Evolutionary conservation across 2,888 invertebrate genomes (phyloP).

Genomic region (Agonopterix alstromeriana): DNA sequence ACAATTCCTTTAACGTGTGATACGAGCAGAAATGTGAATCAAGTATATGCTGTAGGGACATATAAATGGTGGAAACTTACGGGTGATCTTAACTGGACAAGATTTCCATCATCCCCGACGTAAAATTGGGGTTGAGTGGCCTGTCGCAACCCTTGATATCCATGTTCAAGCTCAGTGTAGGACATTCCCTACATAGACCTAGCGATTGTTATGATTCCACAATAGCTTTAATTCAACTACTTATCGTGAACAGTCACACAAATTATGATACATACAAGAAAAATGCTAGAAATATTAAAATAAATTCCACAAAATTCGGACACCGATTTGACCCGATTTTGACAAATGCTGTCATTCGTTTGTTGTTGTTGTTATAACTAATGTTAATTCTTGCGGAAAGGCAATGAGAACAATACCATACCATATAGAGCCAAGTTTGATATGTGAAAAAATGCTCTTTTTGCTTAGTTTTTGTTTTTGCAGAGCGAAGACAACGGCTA

Average conservation of each 20-base stretch:
- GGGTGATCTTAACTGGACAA: slow-evolving; percentile 73
- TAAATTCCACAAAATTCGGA: slow-evolving; percentile 11
- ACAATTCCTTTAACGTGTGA: no score
- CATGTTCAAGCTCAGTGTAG: slow-evolving; percentile 94
- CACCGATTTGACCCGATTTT: no score
- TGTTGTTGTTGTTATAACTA: no score
- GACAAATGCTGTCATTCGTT: no score
- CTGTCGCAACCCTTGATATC: slow-evolving; percentile 91
- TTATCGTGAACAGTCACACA: not conserved
- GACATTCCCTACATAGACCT: slow-evolving; percentile 81
- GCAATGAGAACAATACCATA: no score
- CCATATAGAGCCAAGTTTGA: no score
- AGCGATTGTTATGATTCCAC: slow-evolving; percentile 3
- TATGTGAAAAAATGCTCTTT: no score
- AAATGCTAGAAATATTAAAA: slow-evolving; percentile 16
- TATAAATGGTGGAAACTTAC: slow-evolving; percentile 57
- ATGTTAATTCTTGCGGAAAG: no score
- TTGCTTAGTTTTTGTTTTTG: no score
- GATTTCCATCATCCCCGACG: slow-evolving; percentile 82
- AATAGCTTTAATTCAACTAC: not conserved
- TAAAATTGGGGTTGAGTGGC: slow-evolving; percentile 82
- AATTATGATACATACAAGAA: slow-evolving; percentile 8
- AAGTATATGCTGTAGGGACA: no score
- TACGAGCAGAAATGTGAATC: no score
- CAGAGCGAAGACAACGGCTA: no score